Base-by-base conservation (phyloP, 2,113 vertebrate species). In the Salminus brasiliensis region DNA sequence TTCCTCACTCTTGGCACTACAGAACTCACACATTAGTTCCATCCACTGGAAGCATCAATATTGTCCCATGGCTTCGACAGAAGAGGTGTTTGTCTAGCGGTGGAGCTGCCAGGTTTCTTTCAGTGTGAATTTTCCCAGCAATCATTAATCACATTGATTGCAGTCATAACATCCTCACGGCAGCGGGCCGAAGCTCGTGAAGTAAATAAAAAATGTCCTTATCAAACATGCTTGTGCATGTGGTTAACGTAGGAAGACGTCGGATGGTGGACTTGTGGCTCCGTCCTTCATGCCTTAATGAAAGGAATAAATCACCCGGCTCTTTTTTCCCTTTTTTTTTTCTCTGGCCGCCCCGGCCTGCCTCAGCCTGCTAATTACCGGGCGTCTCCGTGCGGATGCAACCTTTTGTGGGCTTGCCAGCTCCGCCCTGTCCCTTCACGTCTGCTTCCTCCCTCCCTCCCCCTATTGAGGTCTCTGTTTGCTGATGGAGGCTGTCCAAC, bases 201-300 rank as follows among this genome's bases (percentile, higher is more conserved):
- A 36, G 34, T 8, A 27, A 55, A 76, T n/a, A 71, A 41, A 62
- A 12, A 15, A 52, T 7, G 29, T 8, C 1, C 6, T 78, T 62
- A 32, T 25, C 15, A 60, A 5, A 27, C 30, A 39, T 27, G 55
- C 43, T 32, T 25, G 29, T 53, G 63, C 13, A 1, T 2, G 45
- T 34, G 21, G 5, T 32, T 39, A 29, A n/a, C 70, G 39, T 62
- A 52, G 43, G 53, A 73, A 72, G 49, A 41, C 32, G 71, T 18
- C 13, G 70, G 60, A 66, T 16, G 65, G 69, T 8, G 52, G 52
- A 25, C 23, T 25, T 45, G 41, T 25, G 76, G 62, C 70, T 80
- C 59, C 13, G 47, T 63, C 81, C 81, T 83, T 79, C 77, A 80
- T 4, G 41, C 29, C 12, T 47, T 83, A 83, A 83, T 83, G 66